These are phyloP conservation scores for Hassar affinis DNA, from an alignment of 2,113 vertebrate genomes.

Conservation along the genomic window DNA sequence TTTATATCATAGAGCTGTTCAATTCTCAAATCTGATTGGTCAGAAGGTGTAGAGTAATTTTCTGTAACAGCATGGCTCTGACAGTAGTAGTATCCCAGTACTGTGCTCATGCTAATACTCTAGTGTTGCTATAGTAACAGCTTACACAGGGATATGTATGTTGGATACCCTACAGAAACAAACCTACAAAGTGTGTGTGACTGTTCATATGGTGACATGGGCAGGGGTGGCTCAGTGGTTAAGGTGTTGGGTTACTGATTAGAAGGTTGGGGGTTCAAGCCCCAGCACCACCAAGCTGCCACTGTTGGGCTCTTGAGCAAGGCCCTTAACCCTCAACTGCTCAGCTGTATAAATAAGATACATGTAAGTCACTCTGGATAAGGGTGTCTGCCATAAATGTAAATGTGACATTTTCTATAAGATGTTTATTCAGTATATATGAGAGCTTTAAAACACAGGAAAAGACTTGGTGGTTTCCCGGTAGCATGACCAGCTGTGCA, in stretches of 20 bases:
- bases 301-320: too few species aligned
- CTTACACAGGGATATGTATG: background rate
- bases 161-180: background rate
- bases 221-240: too few species aligned
- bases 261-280: too few species aligned
- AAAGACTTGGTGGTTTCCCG: background rate
- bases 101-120: background rate
- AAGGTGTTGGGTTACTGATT: too few species aligned
- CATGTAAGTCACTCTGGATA: too few species aligned
- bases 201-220: background rate
- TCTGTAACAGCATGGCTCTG: background rate
- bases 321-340: too few species aligned
- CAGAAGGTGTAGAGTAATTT: background rate
- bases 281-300: too few species aligned
- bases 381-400: too few species aligned
- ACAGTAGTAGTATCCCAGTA: background rate
- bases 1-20: background rate
- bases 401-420: background rate
- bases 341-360: too few species aligned
- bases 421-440: background rate
- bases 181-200: background rate
- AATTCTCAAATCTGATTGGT: background rate
- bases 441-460: background rate
- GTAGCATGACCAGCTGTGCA: background rate
- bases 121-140: background rate